Evolutionary conservation across 2,113 vertebrate species (phyloP), one percentile per base, ranked within the genome.

Genomic region (Gymnocephalus cernua): DNA sequence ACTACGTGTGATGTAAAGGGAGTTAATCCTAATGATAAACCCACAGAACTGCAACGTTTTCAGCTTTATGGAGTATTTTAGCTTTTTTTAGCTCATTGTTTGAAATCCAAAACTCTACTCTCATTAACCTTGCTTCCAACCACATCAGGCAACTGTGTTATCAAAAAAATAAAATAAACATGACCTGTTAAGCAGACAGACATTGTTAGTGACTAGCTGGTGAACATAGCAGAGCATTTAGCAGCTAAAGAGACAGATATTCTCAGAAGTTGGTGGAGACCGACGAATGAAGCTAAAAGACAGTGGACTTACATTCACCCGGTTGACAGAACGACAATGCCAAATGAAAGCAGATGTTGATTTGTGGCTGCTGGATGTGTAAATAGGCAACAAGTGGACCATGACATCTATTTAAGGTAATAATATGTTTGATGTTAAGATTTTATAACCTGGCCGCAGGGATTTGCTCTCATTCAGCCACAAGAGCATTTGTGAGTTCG

Each of bases 401-500:
- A 57, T 57, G n/a, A 13, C 19, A 23, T 35, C 29, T 35, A 29
- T 53, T 23, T n/a, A 9, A 53, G 65, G 68, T 56, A 9, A 27
- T 58, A 7, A 38, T 5, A 51, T 68, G 11, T 51, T 25, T n/a
- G 21, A 41, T 16, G 62, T 23, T 29, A 41, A 27, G 1, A 38
- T 63, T 63, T 75, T 32, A 48, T 27, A 64, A 23, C 13, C 45
- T 81, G 58, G 73, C 25, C 65, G 38, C 73, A 50, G 61, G 54
- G 66, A 76, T 68, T 32, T 77, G 27, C 41, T 70, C 78, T 74
- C 80, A 88, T 87, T 85, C 84, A 85, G 63, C 78, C 64, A 53
- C 15, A 69, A 38, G 41, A 66, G 61, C 10, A 76, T 63, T 57
- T 70, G 23, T 54, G 45, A 56, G 68, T 64, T 63, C 1, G 15